Percentiles rank a stretch among this genome's conserved stretches.
These are phyloP conservation scores for Panurus biarmicus DNA, from an alignment of 2,113 vertebrate species.

Conservation along the genomic window DNA sequence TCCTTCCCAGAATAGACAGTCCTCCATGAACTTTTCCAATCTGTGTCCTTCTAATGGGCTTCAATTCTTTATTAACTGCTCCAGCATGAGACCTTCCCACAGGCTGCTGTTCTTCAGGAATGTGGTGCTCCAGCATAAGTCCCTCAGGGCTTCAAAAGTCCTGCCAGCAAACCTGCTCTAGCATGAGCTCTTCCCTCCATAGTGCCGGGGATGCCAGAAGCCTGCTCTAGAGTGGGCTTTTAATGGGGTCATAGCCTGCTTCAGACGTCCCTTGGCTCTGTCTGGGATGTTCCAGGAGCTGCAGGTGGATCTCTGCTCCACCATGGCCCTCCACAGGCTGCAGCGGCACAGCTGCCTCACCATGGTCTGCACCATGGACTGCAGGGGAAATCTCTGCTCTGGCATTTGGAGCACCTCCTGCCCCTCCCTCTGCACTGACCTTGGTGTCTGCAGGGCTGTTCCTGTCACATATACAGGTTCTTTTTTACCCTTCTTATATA, in stretches of 20 bases:
- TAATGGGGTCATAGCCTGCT: background rate
- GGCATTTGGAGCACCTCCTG: accelerated
- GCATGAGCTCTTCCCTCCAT: background rate
- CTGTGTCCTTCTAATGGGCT: background rate
- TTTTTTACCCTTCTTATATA: background rate
- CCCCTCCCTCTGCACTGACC: background rate
- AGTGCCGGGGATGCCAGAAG: accelerated
- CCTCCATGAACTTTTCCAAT: background rate
- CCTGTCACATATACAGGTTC: background rate
- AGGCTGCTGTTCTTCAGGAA: background rate
- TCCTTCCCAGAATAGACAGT: background rate
- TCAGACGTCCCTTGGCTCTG: background rate
- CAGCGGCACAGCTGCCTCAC: background rate
- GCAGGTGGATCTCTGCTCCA: background rate
- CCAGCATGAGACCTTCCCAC: background rate
- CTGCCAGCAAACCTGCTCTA: background rate
- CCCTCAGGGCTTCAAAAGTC: background rate
- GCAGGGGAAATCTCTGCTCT: background rate
- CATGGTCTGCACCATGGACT: accelerated
- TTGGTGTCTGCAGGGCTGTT: background rate
- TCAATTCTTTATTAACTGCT: background rate
- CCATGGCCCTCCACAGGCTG: accelerated
- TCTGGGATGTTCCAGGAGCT: accelerated
- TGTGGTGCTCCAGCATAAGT: background rate
- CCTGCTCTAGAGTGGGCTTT: background rate